Base-by-base conservation (phyloP, 2,888 invertebrate species). In the Drosophila emarginata region DNA sequence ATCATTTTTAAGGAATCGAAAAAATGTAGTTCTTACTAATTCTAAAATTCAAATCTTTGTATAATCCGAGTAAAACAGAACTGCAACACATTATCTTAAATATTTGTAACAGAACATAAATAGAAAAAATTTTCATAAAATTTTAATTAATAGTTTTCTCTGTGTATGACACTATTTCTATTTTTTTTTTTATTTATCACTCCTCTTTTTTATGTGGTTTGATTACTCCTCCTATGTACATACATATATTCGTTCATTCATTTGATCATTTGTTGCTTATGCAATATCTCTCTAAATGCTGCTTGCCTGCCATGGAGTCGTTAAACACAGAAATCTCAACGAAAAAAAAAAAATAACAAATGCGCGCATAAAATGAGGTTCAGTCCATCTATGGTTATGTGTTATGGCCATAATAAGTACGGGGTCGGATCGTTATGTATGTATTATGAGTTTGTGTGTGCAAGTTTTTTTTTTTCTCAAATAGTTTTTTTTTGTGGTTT, bases 341-440 rank as follows among this genome's bases (percentile, higher is more conserved):
- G 58, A 64, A 53, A 63, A 39, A n/a, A 40, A 51, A 40, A 36
- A 52, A 39, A n/a, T 7, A 60, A 51, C 26, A 51, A 40, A 36
- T 45, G 45, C 45, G 56, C 62, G 52, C 70, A 64, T 63, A 59
- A 69, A 82, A 64, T 79, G 72, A 74, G 74, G 77, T 71, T 63
- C 60, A 12, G 60, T 23, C 64, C 64, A 39, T 73, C 21, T 58
- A 51, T 61, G 32, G 61, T n/a, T 53, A 23, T 62, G 12, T 67
- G 18, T 64, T 62, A 45, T 58, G 51, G 58, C 72, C 71, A 72
- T 76, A 67, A 69, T 76, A 79, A 83, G 85, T 78, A 79, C 77
- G 84, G 79, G 88, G 88, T 88, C 88, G 79, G 88, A 87, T 88
- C 88, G 87, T 74, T 81, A 72, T 76, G 21, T 45, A 21, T 45